These are phyloP conservation scores for Calliopum simillimum DNA, from an alignment of 2,888 invertebrate species.

Conservation along the genomic window DNA sequence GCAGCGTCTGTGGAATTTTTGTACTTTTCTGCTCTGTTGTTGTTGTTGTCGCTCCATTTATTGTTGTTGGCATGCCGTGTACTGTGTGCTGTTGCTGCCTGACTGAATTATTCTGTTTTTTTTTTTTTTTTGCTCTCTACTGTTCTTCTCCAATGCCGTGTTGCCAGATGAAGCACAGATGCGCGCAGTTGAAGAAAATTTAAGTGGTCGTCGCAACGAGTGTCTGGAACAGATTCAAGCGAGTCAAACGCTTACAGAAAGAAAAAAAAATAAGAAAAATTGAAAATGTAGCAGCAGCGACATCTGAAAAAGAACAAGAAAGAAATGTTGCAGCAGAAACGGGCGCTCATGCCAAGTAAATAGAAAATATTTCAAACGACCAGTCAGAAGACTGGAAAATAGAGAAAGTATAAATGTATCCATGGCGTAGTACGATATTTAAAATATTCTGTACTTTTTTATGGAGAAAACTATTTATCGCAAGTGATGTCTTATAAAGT, in stretches of 20 bases:
- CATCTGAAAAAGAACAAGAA: slow-evolving; percentile 26
- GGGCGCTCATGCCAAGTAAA: slow-evolving; percentile 9
- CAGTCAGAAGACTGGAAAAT: not conserved
- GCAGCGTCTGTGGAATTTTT: slow-evolving; percentile 26
- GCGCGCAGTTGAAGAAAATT: slow-evolving; percentile 45
- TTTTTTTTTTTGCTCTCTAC: too few species aligned
- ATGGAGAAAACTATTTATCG: too few species aligned
- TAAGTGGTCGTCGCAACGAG: slow-evolving; percentile 20
- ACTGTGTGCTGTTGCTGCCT: slow-evolving; percentile 19
- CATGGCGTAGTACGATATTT: too few species aligned
- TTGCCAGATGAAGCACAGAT: slow-evolving; percentile 65
- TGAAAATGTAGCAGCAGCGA: slow-evolving; percentile 21
- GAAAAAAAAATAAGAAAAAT: slow-evolving; percentile 11
- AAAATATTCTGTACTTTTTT: too few species aligned
- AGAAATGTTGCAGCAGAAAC: slow-evolving; percentile 3
- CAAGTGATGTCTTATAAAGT: too few species aligned
- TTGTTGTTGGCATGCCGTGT: slow-evolving; percentile 13
- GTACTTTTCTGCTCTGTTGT: not conserved
- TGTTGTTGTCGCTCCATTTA: slow-evolving; percentile 11
- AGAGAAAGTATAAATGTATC: too few species aligned
- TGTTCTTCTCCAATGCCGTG: not conserved
- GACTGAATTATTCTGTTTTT: slow-evolving; percentile 29
- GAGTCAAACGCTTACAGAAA: not conserved
- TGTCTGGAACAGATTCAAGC: slow-evolving; percentile 22
- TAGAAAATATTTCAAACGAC: slow-evolving; percentile 21